Evolutionary conservation across 2,797 vertebrate species (phyloP).

Genomic region (Cynodonichthys magdalenae): DNA sequence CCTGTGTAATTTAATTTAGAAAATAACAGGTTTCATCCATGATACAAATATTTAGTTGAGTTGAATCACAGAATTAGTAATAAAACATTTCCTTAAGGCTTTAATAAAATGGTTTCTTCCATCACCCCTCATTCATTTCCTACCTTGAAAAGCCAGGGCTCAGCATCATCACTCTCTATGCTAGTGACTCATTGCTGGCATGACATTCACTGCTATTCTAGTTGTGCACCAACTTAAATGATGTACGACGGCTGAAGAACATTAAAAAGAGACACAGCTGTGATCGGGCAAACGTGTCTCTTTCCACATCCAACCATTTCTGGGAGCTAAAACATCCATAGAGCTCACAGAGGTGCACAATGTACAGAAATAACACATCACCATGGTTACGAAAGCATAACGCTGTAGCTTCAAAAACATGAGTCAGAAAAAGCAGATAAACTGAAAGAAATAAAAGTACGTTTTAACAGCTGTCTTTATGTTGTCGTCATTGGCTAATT

Average conservation of each 20-base stretch:
- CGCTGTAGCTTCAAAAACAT: slow-evolving; percentile 43
- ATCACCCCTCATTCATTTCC: slow-evolving; percentile 33
- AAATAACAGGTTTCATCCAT: slow-evolving; percentile 17
- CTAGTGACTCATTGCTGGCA: slow-evolving; percentile 74
- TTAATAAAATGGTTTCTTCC: slow-evolving; percentile 43
- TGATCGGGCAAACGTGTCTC: slow-evolving; percentile 38
- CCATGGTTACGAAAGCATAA: slow-evolving; percentile 75
- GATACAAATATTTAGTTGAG: neutral
- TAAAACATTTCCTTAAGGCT: slow-evolving; percentile 8
- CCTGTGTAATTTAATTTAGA: slow-evolving; percentile 42
- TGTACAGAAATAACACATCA: slow-evolving; percentile 71
- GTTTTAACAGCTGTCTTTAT: slow-evolving; percentile 37
- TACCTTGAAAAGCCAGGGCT: slow-evolving; percentile 54
- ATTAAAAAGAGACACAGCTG: slow-evolving; percentile 20
- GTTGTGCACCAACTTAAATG: slow-evolving; percentile 58
- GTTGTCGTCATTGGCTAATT: slow-evolving; percentile 37
- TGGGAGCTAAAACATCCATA: slow-evolving; percentile 30
- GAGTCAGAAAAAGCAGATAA: slow-evolving; percentile 14
- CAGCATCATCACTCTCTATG: slow-evolving; percentile 63
- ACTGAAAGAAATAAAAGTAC: slow-evolving; percentile 30
- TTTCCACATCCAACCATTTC: slow-evolving; percentile 45
- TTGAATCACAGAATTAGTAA: neutral
- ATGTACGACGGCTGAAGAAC: slow-evolving; percentile 49
- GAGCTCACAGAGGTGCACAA: slow-evolving; percentile 56
- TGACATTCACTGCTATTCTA: slow-evolving; percentile 66